Evolutionary conservation across 2,113 vertebrate species (phyloP).

Genomic region (Cygnus buccinator): DNA sequence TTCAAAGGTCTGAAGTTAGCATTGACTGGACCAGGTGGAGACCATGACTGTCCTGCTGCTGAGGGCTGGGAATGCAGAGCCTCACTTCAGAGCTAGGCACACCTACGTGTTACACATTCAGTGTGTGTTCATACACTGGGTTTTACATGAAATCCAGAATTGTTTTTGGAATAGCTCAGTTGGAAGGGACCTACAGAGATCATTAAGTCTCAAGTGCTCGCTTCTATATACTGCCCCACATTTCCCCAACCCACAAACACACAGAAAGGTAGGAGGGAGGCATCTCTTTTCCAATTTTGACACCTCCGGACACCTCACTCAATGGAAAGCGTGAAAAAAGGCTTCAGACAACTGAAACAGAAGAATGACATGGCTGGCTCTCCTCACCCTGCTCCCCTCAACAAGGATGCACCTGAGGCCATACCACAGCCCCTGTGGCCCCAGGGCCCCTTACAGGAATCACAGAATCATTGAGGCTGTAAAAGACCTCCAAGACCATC

Average conservation of each 20-base stretch:
- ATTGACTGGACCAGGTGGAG: not conserved
- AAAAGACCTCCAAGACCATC: too few relatives aligned
- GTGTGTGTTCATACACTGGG: fast-evolving
- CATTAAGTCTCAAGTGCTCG: not conserved
- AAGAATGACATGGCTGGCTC: too few relatives aligned
- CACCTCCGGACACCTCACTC: not conserved
- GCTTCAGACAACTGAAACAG: too few relatives aligned
- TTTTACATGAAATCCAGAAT: not conserved
- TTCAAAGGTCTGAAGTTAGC: not conserved
- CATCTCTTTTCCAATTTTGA: fast-evolving
- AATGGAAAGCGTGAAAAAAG: not conserved
- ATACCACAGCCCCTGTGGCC: too few relatives aligned
- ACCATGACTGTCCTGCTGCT: not conserved
- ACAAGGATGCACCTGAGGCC: too few relatives aligned
- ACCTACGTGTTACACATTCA: not conserved
- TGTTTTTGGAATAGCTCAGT: not conserved
- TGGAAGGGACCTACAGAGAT: not conserved
- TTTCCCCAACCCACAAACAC: not conserved
- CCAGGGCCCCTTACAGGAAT: too few relatives aligned
- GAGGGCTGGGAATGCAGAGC: not conserved
- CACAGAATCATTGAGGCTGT: too few relatives aligned
- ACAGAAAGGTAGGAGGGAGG: fast-evolving
- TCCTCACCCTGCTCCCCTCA: too few relatives aligned
- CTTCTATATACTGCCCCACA: fast-evolving
- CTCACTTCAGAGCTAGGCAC: not conserved